Evolutionary conservation across 1,140 invertebrate genomes (phyloP), one percentile per base, ranked within the genome.

Genomic region (Limonius californicus): DNA sequence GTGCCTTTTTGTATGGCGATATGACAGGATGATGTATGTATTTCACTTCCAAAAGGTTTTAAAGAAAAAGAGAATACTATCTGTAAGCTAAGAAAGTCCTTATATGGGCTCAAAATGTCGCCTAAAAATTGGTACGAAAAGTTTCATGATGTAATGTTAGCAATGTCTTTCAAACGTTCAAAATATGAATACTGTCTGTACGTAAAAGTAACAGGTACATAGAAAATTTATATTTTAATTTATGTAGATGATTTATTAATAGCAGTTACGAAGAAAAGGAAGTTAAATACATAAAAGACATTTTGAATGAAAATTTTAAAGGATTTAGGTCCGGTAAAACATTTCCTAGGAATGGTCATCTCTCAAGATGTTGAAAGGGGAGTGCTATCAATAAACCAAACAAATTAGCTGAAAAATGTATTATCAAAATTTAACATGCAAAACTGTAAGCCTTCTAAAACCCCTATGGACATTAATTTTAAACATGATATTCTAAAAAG

Each of bases 1-100:
- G 63, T 9, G 76, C 74, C 0, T 80, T 77, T 68, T 61, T 79
- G 4, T 63, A 79, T 62, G 74, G 74, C 6, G 62, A 74, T 9
- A 54, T 76, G n/a, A 23, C 60, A 75, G 9, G 72, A 77, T 59
- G 68, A 54, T 18, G 50, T 54, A 18, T 54, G 19, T n/a, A 54
- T 54, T 54, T 19, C 15, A 4, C 19, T 54, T 6, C 50, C 50
- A 54, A 16, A 54, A 54, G 50, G 50, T 2, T 54, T 19, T 21
- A 16, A 54, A 23, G 2, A 54, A 23, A 54, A 54, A 16, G 9
- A 18, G n/a, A 18, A 23, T 3, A 19, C 20, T 7, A 18, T 54
- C 19, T 54, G 50, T 54, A 54, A 54, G n/a, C n/a, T 54, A 20
- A 54, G 19, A 6, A 54, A 23, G 16, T 19, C 16, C 2, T 54